phyloP scores from a whole-genome alignment of 2,113 vertebrate genomes.

The Menura novaehollandiae region DNA sequence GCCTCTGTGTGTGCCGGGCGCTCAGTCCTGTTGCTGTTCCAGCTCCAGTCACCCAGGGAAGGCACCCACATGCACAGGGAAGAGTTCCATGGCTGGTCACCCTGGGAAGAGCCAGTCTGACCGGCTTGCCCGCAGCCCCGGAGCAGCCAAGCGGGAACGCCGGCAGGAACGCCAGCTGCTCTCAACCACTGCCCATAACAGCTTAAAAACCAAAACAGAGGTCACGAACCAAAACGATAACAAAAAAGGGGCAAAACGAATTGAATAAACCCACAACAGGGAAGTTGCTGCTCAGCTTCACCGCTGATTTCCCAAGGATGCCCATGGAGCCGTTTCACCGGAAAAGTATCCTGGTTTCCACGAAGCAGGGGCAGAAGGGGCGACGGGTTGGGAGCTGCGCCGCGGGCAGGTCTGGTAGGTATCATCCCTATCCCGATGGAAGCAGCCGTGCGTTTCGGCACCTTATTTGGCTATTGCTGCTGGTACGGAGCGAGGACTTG shows the following conservation, averaged over 20 bases:
- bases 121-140: background rate
- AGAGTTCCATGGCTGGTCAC: background rate
- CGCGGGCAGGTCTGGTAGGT: slow-evolving; percentile 62
- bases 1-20: accelerated
- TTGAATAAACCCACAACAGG: accelerated
- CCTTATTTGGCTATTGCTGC: slow-evolving; percentile 81
- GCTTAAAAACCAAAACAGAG: background rate
- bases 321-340: accelerated
- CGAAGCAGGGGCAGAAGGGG: background rate
- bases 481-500: slow-evolving; percentile 31
- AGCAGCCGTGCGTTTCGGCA: slow-evolving; percentile 45
- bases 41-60: background rate
- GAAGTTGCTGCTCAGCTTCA: background rate
- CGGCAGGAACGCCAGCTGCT: background rate
- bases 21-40: background rate
- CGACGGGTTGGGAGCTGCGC: background rate
- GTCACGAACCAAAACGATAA: background rate
- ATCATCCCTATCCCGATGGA: slow-evolving; percentile 52
- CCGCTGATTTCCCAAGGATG: background rate
- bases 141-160: background rate
- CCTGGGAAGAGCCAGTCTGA: slow-evolving; percentile 37
- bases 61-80: background rate
- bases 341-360: background rate
- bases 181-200: background rate
- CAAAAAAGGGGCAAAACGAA: background rate